phyloP scores from a whole-genome alignment of 2,888 invertebrate species.

The Eupithecia subfuscata region DNA sequence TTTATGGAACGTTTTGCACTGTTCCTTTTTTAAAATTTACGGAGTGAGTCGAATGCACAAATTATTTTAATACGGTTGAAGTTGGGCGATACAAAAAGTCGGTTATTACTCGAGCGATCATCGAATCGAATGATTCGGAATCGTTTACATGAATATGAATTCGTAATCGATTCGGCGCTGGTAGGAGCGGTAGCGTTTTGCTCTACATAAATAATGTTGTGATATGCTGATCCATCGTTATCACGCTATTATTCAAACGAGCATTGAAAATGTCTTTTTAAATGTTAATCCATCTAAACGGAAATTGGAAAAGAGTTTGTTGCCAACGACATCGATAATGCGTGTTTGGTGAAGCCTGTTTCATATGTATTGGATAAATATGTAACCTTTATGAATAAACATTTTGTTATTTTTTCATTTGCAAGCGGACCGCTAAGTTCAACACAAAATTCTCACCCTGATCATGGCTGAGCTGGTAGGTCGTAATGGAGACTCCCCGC shows the following conservation, averaged over 20 bases:
- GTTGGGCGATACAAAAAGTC: slow-evolving; percentile 43
- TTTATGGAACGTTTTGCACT: slow-evolving; percentile 45
- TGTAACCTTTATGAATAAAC: not conserved
- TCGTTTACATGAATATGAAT: slow-evolving; percentile 49
- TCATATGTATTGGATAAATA: not conserved
- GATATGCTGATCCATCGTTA: slow-evolving; percentile 12
- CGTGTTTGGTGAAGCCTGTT: not conserved
- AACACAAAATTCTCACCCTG: slow-evolving; percentile 12
- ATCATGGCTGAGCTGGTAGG: slow-evolving; percentile 49
- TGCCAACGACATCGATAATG: not conserved
- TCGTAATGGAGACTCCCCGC: slow-evolving; percentile 60
- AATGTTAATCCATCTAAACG: slow-evolving; percentile 3
- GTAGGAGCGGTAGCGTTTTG: slow-evolving; percentile 36
- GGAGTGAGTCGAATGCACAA: slow-evolving; percentile 52
- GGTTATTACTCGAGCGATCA: slow-evolving; percentile 48
- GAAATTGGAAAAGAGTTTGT: not conserved
- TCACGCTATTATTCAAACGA: slow-evolving; percentile 26
- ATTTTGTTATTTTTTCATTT: not conserved
- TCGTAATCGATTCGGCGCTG: slow-evolving; percentile 36
- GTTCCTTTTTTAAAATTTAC: slow-evolving; percentile 44
- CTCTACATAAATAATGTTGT: slow-evolving; percentile 22
- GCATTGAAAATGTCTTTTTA: slow-evolving; percentile 5
- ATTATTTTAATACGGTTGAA: slow-evolving; percentile 54
- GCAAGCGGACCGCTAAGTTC: slow-evolving; percentile 15
- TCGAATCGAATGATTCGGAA: slow-evolving; percentile 46